Evolutionary conservation across 2,113 vertebrate genomes (phyloP).

Genomic region (Neogobius melanostomus): DNA sequence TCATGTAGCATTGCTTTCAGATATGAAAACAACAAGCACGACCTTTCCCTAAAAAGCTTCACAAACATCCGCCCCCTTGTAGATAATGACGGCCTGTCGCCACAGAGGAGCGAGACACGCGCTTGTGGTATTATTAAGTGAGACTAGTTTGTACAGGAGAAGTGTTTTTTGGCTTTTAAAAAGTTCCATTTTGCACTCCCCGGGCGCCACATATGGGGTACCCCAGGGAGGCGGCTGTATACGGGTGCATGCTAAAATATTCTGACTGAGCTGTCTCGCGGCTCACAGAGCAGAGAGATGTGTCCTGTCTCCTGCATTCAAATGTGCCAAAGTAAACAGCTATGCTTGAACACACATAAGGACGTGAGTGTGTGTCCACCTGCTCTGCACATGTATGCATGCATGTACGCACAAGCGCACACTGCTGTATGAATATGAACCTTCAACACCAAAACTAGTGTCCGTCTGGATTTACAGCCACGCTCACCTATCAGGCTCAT

Average conservation of each 20-base stretch:
- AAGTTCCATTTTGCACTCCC: slow-evolving; percentile 78
- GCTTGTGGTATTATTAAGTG: slow-evolving; percentile 68
- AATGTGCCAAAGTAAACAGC: slow-evolving; percentile 76
- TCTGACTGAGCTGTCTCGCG: slow-evolving; percentile 75
- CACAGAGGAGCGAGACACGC: slow-evolving; percentile 53
- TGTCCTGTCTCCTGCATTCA: slow-evolving; percentile 74
- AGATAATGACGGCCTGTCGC: slow-evolving; percentile 70
- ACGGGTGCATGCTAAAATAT: slow-evolving; percentile 69
- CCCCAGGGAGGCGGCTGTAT: slow-evolving; percentile 66
- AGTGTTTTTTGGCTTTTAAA: slow-evolving; percentile 74
- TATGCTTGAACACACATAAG: slow-evolving; percentile 71
- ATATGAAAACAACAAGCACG: slow-evolving; percentile 60
- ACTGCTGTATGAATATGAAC: slow-evolving; percentile 38
- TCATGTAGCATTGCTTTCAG: slow-evolving; percentile 58
- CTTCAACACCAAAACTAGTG: slow-evolving; percentile 42
- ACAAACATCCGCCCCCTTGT: slow-evolving; percentile 53
- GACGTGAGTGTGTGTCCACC: slow-evolving; percentile 53
- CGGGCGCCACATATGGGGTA: slow-evolving; percentile 64
- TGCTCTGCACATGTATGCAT: slow-evolving; percentile 54
- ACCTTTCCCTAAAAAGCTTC: slow-evolving; percentile 62
- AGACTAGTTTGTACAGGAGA: slow-evolving; percentile 73
- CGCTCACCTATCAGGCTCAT: slow-evolving; percentile 43
- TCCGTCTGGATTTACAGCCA: slow-evolving; percentile 36
- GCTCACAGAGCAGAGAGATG: slow-evolving; percentile 71
- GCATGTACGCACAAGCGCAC: slow-evolving; percentile 49